These are phyloP conservation scores for Hetaerina titia DNA, from an alignment of 2,888 invertebrate species.

Conservation along the genomic window DNA sequence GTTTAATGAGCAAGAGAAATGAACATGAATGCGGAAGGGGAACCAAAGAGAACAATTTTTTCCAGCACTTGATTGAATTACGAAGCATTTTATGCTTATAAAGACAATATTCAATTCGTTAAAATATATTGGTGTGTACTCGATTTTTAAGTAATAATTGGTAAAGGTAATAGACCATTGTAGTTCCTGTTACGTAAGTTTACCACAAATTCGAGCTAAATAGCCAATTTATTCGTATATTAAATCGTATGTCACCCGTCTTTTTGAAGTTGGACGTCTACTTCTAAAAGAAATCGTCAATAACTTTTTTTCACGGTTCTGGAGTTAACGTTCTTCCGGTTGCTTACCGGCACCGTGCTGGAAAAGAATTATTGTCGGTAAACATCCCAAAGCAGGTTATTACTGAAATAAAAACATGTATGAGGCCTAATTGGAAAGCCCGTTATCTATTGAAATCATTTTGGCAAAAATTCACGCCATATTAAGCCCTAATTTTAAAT, in stretches of 20 bases:
- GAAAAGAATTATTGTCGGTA: neutral
- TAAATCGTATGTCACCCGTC: too few species aligned
- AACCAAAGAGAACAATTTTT: too few species aligned
- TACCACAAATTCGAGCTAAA: neutral
- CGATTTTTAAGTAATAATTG: too few species aligned
- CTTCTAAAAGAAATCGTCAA: neutral
- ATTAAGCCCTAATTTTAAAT: constrained; percentile 46
- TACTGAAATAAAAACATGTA: neutral
- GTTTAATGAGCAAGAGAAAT: too few species aligned
- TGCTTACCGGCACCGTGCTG: neutral
- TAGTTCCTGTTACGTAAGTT: neutral
- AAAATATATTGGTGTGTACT: too few species aligned
- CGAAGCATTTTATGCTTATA: too few species aligned
- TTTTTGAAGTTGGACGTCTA: neutral
- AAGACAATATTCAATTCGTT: too few species aligned
- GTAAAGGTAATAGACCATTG: too few species aligned
- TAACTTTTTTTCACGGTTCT: neutral
- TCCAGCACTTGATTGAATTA: too few species aligned
- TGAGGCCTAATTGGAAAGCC: constrained; percentile 36
- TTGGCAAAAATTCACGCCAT: constrained; percentile 51
- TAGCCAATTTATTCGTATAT: neutral
- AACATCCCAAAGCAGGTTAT: neutral
- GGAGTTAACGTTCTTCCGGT: neutral
- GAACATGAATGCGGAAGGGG: too few species aligned
- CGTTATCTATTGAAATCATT: constrained; percentile 14